Evolutionary conservation across 2,888 invertebrate species (phyloP).

Genomic region (Rotaria socialis): DNA sequence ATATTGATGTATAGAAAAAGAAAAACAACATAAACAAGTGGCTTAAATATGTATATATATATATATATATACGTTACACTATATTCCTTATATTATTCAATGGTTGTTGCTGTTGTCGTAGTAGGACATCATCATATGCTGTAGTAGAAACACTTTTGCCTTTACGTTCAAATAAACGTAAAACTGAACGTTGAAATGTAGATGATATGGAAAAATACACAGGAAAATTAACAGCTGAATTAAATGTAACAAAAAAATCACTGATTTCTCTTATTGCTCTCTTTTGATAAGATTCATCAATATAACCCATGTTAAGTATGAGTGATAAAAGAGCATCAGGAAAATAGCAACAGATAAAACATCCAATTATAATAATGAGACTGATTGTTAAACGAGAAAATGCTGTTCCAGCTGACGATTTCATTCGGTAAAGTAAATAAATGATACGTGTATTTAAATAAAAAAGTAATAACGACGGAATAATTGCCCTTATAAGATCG

Average conservation of each 20-base stretch:
- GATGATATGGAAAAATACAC: slow-evolving; percentile 45
- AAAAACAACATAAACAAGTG: neutral
- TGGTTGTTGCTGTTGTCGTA: neutral
- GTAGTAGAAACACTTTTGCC: neutral
- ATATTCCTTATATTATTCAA: neutral
- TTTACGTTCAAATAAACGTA: neutral
- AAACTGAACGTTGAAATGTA: slow-evolving; percentile 29
- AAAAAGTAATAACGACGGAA: slow-evolving; percentile 39
- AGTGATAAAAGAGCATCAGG: slow-evolving; percentile 46
- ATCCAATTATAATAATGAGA: slow-evolving; percentile 41
- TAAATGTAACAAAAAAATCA: slow-evolving; percentile 44
- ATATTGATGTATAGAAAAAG: neutral
- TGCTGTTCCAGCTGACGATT: slow-evolving; percentile 37
- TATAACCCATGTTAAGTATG: slow-evolving; percentile 43
- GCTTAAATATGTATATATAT: neutral
- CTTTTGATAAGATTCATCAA: slow-evolving; percentile 41
- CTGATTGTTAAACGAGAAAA: slow-evolving; percentile 40
- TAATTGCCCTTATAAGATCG: slow-evolving; percentile 39
- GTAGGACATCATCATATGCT: neutral
- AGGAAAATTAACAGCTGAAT: slow-evolving; percentile 44
- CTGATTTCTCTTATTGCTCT: slow-evolving; percentile 41
- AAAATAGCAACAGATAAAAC: slow-evolving; percentile 44
- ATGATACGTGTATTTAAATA: slow-evolving; percentile 43
- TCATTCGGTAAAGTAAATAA: slow-evolving; percentile 40
- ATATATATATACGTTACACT: neutral